Conservation (phyloP, 1,140 invertebrate species). For the Drosophila busckii region DNA sequence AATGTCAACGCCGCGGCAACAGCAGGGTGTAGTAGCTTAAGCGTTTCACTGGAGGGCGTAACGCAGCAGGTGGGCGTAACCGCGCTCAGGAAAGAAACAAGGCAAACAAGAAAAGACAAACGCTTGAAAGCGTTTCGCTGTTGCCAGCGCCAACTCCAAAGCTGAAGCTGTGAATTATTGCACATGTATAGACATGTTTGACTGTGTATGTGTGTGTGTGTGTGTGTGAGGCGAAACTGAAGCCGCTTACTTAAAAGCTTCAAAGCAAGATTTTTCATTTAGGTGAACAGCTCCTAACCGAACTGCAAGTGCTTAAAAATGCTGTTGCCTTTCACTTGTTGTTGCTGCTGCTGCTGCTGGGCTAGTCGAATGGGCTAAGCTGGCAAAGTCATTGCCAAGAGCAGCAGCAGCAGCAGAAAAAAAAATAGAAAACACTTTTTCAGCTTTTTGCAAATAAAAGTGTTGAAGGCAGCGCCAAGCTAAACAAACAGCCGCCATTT, state of each 20-base stretch:
- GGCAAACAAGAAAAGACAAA: conserved; percentile 20
- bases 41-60: neutral
- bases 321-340: conserved; percentile 20
- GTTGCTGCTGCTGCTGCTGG: conserved; percentile 16
- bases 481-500: conserved; percentile 67
- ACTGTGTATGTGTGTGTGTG: conserved; percentile 5
- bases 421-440: conserved; percentile 26
- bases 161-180: conserved; percentile 56
- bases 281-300: conserved; percentile 4
- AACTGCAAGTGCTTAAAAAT: conserved; percentile 18
- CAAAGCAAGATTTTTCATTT: conserved; percentile 39
- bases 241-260: conserved; percentile 39
- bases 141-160: conserved; percentile 31
- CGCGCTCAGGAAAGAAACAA: neutral
- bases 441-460: conserved; percentile 64
- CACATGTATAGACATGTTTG: conserved; percentile 14
- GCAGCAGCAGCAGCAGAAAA: conserved; percentile 30
- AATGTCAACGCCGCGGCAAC: conserved; percentile 60
- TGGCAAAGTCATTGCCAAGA: conserved; percentile 72
- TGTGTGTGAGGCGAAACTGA: conserved; percentile 5
- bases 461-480: conserved; percentile 34
- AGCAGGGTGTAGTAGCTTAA: conserved; percentile 22
- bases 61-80: conserved; percentile 52
- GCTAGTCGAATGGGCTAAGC: conserved; percentile 41
- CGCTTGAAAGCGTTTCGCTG: conserved; percentile 65